These are phyloP conservation scores for Zonitis immaculata DNA, from an alignment of 2,888 invertebrate genomes.

Conservation along the genomic window DNA sequence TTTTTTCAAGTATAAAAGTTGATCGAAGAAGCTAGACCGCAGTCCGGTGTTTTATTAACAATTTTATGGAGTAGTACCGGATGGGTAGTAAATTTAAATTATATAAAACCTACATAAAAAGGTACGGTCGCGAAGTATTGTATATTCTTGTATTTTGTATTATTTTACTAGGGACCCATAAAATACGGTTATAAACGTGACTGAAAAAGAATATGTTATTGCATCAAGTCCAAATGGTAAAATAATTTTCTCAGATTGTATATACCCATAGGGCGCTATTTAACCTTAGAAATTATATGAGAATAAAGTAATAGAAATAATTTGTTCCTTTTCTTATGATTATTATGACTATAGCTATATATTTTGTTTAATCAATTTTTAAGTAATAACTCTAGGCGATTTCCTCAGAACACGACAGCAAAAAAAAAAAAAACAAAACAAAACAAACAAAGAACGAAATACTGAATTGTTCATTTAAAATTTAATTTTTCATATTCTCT, in stretches of 20 bases:
- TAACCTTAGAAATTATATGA: background rate
- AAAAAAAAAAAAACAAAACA: too few species aligned
- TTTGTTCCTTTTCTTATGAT: too few species aligned
- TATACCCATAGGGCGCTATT: conserved; percentile 15
- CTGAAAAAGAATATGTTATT: conserved; percentile 22
- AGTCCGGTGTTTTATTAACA: background rate
- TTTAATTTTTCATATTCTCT: background rate
- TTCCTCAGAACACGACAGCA: too few species aligned
- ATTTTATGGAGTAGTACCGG: background rate
- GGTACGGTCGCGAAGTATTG: conserved; percentile 14
- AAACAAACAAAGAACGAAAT: background rate
- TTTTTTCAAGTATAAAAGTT: too few species aligned
- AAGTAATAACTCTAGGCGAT: background rate
- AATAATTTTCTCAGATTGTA: conserved; percentile 24
- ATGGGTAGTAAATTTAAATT: conserved; percentile 19
- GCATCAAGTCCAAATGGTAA: conserved; percentile 21
- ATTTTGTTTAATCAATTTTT: background rate
- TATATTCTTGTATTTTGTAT: conserved; percentile 16
- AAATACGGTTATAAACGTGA: conserved; percentile 22
- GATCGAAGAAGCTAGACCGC: background rate
- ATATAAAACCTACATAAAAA: conserved; percentile 19
- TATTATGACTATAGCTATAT: too few species aligned
- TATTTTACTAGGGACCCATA: conserved; percentile 19
- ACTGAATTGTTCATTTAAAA: background rate
- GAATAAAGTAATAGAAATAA: background rate